phyloP scores from a whole-genome alignment of 2,797 vertebrate genomes.

The Natrix natrix region DNA sequence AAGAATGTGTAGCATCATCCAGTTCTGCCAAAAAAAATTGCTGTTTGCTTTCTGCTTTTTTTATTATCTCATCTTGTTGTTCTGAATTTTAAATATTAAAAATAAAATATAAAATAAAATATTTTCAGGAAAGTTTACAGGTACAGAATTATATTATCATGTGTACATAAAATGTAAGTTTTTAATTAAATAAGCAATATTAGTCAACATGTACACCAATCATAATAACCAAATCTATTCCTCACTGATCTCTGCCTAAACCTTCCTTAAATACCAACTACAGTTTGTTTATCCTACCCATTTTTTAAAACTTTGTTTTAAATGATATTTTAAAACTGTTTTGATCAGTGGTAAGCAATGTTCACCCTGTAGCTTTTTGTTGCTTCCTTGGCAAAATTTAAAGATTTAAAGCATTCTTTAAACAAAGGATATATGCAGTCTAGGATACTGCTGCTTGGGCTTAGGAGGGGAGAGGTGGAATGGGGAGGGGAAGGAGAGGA shows the following conservation, averaged over 20 bases:
- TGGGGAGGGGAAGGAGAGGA: not conserved
- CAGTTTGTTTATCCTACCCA: not conserved
- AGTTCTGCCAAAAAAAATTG: constrained; percentile 77
- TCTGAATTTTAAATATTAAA: constrained; percentile 68
- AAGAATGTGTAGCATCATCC: constrained; percentile 69
- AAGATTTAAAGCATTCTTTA: not conserved
- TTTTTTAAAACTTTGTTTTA: not conserved
- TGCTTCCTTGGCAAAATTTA: not conserved
- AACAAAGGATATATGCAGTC: not conserved
- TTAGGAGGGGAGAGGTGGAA: no score
- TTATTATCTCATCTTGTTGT: constrained; percentile 73
- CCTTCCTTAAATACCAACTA: not conserved
- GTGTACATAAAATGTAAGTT: not conserved
- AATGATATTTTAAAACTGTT: not conserved
- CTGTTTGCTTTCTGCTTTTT: constrained; percentile 72
- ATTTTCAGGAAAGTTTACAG: constrained; percentile 2
- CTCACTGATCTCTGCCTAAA: not conserved
- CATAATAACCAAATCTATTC: not conserved
- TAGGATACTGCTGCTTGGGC: not conserved
- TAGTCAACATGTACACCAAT: not conserved
- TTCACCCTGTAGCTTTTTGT: not conserved
- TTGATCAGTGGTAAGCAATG: not conserved
- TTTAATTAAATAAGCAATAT: not conserved
- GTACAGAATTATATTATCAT: not conserved
- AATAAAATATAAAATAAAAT: constrained; percentile 7